Base-by-base conservation (phyloP, 1,140 invertebrate species). In the Trachelipus rathkii region DNA sequence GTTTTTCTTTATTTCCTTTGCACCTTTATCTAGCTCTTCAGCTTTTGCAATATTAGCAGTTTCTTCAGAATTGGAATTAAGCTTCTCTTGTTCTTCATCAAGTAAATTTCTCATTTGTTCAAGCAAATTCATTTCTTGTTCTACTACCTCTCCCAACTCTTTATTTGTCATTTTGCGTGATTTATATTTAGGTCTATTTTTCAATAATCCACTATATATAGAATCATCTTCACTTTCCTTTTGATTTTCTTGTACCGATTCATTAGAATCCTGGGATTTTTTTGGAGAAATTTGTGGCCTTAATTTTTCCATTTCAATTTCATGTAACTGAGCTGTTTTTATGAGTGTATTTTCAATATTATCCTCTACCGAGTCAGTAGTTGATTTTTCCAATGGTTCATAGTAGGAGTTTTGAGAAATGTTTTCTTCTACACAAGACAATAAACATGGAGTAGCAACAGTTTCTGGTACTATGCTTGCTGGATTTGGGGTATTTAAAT, bases 281-380 rank as follows among this genome's bases (percentile, higher is more conserved):
- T 6, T 33, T 33, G 33, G 33, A 33, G 50, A 60, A 15, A 4
- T 19, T 60, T 60, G 11, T 60, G 50, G 50, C 8, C 4, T 15
- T 60, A 60, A 60, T 60, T 60, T 60, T 60, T 2, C 50, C 50
- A 60, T 13, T 60, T 60, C 50, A 60, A 60, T 60, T 19, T 60
- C 50, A 60, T 19, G 11, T 19, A 15, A 15, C 19, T 60, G 50
- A 60, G 50, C 50, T 8, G 50, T 60, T 60, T 19, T 60, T 15
- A 60, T 60, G 11, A 60, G 19, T 19, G 19, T 19, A 19, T 8
- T 60, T 19, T 60, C 50, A 60, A 60, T 60, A 19, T 8, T 19
- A 19, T 60, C 11, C 11, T 15, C 11, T 19, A 19, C 1, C 1
- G 50, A 60, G 50, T 60, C 11, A 19, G 8, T 19, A 60, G 8